Evolutionary conservation across 1,140 invertebrate species (phyloP).

Genomic region (Apis cerana): DNA sequence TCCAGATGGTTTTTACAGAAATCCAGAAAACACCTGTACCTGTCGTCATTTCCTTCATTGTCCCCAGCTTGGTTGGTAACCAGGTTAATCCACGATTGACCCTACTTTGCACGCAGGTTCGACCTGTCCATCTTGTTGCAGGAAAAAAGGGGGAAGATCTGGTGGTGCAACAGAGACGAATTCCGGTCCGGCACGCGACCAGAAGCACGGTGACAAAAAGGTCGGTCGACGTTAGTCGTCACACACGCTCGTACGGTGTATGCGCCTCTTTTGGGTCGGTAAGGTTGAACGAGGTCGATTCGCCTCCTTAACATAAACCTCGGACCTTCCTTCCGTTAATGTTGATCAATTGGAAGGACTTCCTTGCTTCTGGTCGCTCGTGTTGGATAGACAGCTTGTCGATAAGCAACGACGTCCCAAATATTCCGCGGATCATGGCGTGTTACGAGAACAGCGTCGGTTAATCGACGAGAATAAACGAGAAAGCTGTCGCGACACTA

Average conservation of each 20-base stretch:
- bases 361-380: slow-evolving; percentile 40
- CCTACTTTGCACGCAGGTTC: slow-evolving; percentile 61
- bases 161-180: slow-evolving; percentile 54
- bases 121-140: slow-evolving; percentile 49
- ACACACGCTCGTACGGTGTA: slow-evolving; percentile 13
- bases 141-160: slow-evolving; percentile 23
- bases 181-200: slow-evolving; percentile 75
- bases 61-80: slow-evolving; percentile 54
- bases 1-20: slow-evolving; percentile 33
- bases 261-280: slow-evolving; percentile 39
- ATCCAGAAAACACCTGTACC: slow-evolving; percentile 62
- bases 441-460: slow-evolving; percentile 21
- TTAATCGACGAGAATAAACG: slow-evolving; percentile 26
- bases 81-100: slow-evolving; percentile 77
- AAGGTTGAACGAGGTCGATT: slow-evolving; percentile 45
- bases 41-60: slow-evolving; percentile 63
- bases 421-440: slow-evolving; percentile 6
- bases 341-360: slow-evolving; percentile 40
- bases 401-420: slow-evolving; percentile 36
- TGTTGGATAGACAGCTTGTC: slow-evolving; percentile 53
- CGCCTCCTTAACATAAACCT: slow-evolving; percentile 66
- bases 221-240: slow-evolving; percentile 52
- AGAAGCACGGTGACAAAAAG: slow-evolving; percentile 72
- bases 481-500: slow-evolving; percentile 33
- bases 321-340: slow-evolving; percentile 49